Percentiles rank a stretch among this genome's conserved stretches.
Evolutionary conservation across 2,888 invertebrate genomes (phyloP).

Genomic region (Notodonta ziczac): DNA sequence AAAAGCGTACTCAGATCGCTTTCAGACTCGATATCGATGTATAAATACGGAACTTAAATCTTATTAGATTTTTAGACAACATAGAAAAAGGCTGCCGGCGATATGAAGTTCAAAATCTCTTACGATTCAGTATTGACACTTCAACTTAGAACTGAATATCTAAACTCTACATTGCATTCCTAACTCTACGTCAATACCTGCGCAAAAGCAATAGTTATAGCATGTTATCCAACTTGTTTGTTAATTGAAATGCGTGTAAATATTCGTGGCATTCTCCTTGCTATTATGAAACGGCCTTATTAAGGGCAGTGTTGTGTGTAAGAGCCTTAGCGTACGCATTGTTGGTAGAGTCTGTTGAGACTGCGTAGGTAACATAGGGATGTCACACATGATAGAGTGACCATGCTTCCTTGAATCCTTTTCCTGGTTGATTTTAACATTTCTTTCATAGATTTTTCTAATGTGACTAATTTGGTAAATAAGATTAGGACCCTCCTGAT

Average conservation of each 20-base stretch:
- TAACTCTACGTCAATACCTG: conserved; percentile 48
- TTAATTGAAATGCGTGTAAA: conserved; percentile 81
- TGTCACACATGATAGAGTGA: background rate
- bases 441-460: no score
- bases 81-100: no score
- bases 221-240: conserved; percentile 68
- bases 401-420: background rate
- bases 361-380: conserved; percentile 10
- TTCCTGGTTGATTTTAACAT: background rate
- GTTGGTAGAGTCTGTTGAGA: background rate
- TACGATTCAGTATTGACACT: no score
- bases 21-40: no score
- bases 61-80: no score
- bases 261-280: conserved; percentile 55
- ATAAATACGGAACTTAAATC: no score
- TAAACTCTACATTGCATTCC: conserved; percentile 32
- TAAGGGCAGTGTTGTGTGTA: conserved; percentile 44
- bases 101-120: no score
- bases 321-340: conserved; percentile 9
- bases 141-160: background rate
- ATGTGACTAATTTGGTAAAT: no score
- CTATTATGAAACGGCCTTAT: conserved; percentile 67
- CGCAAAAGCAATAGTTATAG: conserved; percentile 55
- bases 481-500: no score
- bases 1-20: no score